Conservation (phyloP, 2,113 vertebrate genomes). For the Seriola dumerili region DNA sequence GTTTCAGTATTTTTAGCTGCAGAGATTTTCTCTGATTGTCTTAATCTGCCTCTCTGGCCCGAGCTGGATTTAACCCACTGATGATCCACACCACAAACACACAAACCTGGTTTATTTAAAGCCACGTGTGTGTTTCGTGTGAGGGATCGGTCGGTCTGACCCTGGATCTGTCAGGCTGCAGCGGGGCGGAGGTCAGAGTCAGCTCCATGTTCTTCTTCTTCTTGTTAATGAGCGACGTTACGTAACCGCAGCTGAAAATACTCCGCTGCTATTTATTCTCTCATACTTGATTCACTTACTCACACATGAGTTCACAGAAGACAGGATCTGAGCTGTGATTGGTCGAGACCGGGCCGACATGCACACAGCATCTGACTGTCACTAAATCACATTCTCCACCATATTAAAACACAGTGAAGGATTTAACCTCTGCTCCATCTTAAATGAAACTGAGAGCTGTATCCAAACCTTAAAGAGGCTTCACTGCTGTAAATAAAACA, state of each 20-base stretch:
- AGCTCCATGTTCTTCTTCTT: constrained; percentile 2
- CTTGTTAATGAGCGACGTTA: neutral
- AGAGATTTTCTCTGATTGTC: constrained; percentile 35
- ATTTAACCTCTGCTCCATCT: no score
- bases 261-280: constrained; percentile 1
- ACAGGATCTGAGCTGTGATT: constrained; percentile 25
- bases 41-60: constrained; percentile 20
- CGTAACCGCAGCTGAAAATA: constrained; percentile 1
- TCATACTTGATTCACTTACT: constrained; percentile 5
- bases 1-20: constrained; percentile 49
- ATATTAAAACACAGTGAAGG: no score
- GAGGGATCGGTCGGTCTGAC: neutral
- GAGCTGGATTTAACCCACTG: constrained; percentile 12
- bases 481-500: no score
- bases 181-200: no score
- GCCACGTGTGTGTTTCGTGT: neutral
- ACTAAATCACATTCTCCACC: no score
- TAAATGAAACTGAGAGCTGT: no score
- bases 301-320: constrained; percentile 8
- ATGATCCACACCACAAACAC: constrained; percentile 19
- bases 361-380: no score
- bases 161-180: neutral
- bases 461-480: no score
- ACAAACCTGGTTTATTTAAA: constrained; percentile 1
- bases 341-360: neutral